phyloP scores from a whole-genome alignment of 2,797 vertebrate species.

The Macroramphosus scolopax region DNA sequence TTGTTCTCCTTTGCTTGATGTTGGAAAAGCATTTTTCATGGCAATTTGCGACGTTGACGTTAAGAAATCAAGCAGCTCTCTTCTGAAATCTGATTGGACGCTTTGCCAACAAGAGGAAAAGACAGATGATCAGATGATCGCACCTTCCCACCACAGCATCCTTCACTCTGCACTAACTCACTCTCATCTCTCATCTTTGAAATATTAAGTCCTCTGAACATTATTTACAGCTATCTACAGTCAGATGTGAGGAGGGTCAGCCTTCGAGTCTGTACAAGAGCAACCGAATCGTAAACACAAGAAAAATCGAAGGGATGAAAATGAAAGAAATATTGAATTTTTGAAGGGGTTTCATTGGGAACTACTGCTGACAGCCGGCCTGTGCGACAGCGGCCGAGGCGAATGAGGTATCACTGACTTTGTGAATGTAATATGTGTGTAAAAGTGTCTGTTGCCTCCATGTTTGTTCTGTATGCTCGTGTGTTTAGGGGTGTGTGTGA shows the following conservation, averaged over 20 bases:
- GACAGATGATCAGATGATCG: constrained; percentile 1
- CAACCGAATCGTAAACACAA: constrained; percentile 17
- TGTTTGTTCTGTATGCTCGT: no score
- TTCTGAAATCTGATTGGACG: constrained; percentile 18
- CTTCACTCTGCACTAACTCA: constrained; percentile 23
- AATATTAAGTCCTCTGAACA: constrained; percentile 50
- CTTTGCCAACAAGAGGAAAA: constrained; percentile 22
- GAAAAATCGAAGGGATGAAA: not conserved
- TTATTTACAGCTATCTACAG: constrained; percentile 72
- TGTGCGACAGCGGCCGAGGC: constrained; percentile 14
- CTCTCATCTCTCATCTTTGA: constrained; percentile 34
- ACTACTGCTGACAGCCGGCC: constrained; percentile 8
- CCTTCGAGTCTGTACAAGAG: constrained; percentile 39
- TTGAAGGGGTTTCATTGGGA: constrained; percentile 13
- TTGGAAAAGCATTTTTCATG: no score
- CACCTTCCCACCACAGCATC: constrained; percentile 24
- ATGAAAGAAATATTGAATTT: constrained; percentile 6
- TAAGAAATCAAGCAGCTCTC: constrained; percentile 8
- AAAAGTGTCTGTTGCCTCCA: not conserved
- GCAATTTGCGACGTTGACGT: constrained; percentile 4
- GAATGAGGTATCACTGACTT: constrained; percentile 30
- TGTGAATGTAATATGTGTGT: constrained; percentile 16
- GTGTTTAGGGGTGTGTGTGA: constrained; percentile 22
- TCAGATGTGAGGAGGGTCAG: constrained; percentile 35
- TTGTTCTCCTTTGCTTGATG: constrained; percentile 4